Evolutionary conservation across 2,797 vertebrate species (phyloP), one percentile per base, ranked within the genome.

Genomic region (Acomys russatus): DNA sequence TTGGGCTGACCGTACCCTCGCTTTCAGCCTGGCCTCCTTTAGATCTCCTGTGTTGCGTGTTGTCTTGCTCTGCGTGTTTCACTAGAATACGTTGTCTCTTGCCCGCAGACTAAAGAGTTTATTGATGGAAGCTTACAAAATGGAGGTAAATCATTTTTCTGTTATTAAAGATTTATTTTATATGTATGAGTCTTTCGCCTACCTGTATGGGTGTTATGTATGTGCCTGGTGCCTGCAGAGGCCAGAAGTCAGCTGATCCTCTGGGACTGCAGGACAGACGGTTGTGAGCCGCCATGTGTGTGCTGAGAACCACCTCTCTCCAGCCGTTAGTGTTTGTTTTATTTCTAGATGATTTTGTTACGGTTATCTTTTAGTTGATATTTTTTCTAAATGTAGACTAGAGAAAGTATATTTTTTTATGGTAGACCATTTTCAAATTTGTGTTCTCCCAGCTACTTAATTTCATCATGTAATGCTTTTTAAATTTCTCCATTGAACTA

Each of bases 61-160:
- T 85, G 22, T 63, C 2, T 91, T 89, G 76, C 71, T 80, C 25
- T 80, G 38, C 63, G 6, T 95, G 0, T 59, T 82, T 83, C 96
- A 68, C 94, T 94, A 14, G 96, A 95, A 95, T 54, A 63, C 28
- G 92, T 83, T 95, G 0, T 56, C 79, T 86, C 96, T 97, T 98
- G 49, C 96, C 94, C 97, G 92, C 98, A 99, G 99, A 99, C 99
- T 98, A 99, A 99, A 99, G 99, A 99, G 98, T 99, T 99, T 99
- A 99, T 99, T 98, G 99, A 99, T 98, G 99, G 99, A 98, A 99
- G 99, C 99, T 99, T 99, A 99, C 99, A 99, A 98, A 99, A 98
- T 98, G 99, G 99, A 99, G 99, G 99, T 99, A 99, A 97, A 94
- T 94, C 51, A 44, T 54, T 54, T 90, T 63, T 94, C 91, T 74